Evolutionary conservation across 1,140 invertebrate species (phyloP), one percentile per base, ranked within the genome.

Genomic region (Dufourea novaeangliae): DNA sequence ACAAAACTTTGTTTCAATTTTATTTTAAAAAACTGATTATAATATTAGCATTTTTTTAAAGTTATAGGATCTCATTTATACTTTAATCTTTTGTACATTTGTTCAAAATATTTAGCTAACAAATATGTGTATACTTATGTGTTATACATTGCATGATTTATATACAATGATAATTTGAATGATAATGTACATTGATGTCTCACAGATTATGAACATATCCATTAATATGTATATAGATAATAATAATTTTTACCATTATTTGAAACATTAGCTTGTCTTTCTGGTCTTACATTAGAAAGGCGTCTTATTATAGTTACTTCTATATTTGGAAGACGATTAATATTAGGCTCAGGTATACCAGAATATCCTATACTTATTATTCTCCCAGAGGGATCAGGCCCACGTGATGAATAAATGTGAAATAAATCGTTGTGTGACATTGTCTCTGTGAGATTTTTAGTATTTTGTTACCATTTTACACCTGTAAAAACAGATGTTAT

Each of bases 261-360:
- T 22, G 82, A 78, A 37, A 85, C 84, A 62, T 63, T 79, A 41
- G 56, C 41, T 34, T 71, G 80, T 59, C 75, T 84, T 14, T 89
- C 86, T 29, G 72, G 64, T 78, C 86, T 84, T 37, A 91, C 77
- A 79, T 73, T 90, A 62, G 85, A 84, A 57, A 81, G 82, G 20
- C 90, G 41, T 69, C 87, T 89, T 54, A 88, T 88, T 32, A 92
- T 37, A 63, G 88, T 85, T n/a, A 89, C 89, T 29, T 89, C 86
- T 50, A 90, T 72, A 32, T 69, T 86, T 29, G 80, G 75, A 78
- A 90, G 70, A 82, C 74, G 82, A 57, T 68, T 80, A 56, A 88
- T 77, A 57, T 78, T 83, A 10, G 86, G 20, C 44, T 76, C 72
- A 2, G 77, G 80, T 27, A 75, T 80, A 79, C 68, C 84, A 22